Evolutionary conservation across 2,797 vertebrate genomes (phyloP).

Genomic region (Sciaenops ocellatus): DNA sequence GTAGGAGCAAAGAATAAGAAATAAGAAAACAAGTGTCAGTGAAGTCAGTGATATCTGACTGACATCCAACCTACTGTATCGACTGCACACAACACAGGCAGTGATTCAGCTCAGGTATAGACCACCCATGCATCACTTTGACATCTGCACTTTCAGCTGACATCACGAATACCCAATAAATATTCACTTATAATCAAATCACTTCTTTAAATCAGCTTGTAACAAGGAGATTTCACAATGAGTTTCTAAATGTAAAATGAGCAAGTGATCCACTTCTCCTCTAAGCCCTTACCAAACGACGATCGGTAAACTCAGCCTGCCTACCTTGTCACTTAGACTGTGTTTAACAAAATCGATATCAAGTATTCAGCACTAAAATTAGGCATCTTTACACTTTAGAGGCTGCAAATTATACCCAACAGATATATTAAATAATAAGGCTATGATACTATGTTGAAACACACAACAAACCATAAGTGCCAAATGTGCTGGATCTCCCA

Average conservation of each 20-base stretch:
- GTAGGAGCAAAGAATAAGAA: too few species aligned
- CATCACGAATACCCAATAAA: slow-evolving; percentile 30
- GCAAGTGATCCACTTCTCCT: not conserved
- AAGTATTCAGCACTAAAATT: not conserved
- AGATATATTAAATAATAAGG: not conserved
- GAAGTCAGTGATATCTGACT: not conserved
- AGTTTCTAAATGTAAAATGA: not conserved
- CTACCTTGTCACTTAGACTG: not conserved
- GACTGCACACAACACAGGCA: slow-evolving; percentile 32
- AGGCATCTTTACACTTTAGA: not conserved
- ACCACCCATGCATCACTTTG: slow-evolving; percentile 44
- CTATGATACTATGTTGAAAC: not conserved
- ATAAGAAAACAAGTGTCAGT: too few species aligned
- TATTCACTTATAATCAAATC: slow-evolving; percentile 21
- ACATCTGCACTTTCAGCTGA: slow-evolving; percentile 38
- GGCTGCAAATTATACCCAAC: not conserved
- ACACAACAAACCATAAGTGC: not conserved
- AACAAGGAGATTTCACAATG: not conserved
- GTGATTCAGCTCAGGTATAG: slow-evolving; percentile 40
- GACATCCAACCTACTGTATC: slow-evolving; percentile 27
- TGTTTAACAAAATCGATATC: not conserved
- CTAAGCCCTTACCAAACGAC: slow-evolving; percentile 1
- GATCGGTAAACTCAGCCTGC: slow-evolving; percentile 6
- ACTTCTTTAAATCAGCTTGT: slow-evolving; percentile 3
- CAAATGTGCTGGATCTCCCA: not conserved